Conservation (phyloP, 2,113 vertebrate species). For the Camarhynchus parvulus region DNA sequence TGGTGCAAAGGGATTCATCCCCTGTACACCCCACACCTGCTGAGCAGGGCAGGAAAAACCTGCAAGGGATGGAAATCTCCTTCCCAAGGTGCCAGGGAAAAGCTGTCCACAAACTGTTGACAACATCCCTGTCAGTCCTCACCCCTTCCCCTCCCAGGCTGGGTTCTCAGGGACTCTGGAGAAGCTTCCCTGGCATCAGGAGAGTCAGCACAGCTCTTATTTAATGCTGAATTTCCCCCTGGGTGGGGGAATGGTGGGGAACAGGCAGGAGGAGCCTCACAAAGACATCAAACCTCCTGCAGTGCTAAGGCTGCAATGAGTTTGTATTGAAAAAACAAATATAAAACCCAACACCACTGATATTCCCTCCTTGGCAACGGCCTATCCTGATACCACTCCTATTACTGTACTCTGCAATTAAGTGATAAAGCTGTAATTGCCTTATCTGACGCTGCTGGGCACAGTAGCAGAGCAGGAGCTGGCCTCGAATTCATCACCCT, state of each 20-base stretch:
- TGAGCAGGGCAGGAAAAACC: not conserved
- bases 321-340: not conserved
- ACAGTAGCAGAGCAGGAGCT: not conserved
- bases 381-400: not conserved
- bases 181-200: not conserved
- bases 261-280: not conserved
- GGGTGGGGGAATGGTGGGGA: not conserved
- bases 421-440: not conserved
- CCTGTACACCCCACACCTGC: not conserved
- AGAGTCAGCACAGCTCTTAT: not conserved
- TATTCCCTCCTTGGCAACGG: not conserved
- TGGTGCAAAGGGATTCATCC: not conserved
- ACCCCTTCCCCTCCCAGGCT: not conserved
- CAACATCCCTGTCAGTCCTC: not conserved
- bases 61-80: not conserved
- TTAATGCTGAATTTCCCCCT: not conserved
- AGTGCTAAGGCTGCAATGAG: rapidly evolving
- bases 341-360: rapidly evolving
- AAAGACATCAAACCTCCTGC: not conserved
- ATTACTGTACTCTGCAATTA: not conserved
- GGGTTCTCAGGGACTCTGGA: not conserved
- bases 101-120: not conserved
- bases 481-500: rapidly evolving
- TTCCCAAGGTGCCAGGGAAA: not conserved
- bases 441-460: not conserved